Evolutionary conservation across 2,888 invertebrate species (phyloP), one percentile per base, ranked within the genome.

Genomic region (Lasioglossum oenotherae): DNA sequence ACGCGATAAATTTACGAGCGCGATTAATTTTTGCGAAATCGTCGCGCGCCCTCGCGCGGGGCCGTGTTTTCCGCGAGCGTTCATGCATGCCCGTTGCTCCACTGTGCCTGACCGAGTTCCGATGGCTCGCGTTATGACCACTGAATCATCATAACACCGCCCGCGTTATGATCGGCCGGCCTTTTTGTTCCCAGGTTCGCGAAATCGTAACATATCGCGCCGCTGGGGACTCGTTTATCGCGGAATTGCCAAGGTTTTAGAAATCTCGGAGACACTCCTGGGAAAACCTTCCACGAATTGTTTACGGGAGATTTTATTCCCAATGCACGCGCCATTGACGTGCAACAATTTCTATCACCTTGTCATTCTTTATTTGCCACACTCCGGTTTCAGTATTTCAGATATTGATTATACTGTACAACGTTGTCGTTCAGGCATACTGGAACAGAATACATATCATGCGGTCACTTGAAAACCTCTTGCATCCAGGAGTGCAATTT

Each of bases 11-110:
- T 53, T 53, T 53, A 53, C 53, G 53, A 53, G 84, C 79, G 87
- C 87, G 91, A 88, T 92, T 88, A 91, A 92, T 93, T 91, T 93
- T 93, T 93, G 91, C 92, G 92, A 93, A 93, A 93, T 84, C 85
- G 72, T 78, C 81, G 53, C 41, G 41, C 71, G 35, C 23, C 38
- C 23, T 69, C 69, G 23, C 35, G 35, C 67, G 19, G 10, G 19
- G 10, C 8, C 35, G 64, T 23, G 35, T 69, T 69, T 41, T 31
- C 19, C 73, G 46, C 73, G 73, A 19, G 27, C 72, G 74, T 71
- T 64, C 76, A 46, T 74, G 74, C 84, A 57, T 69, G 60, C 31
- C 27, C 53, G 53, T 4, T 53, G 67, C n/a, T 74, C 38, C 75
- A 35, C 31, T 31, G 64, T 80, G 69, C 67, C 64, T 74, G 75